phyloP scores from a whole-genome alignment of 1,140 invertebrate genomes.

The Ceratosolen fusciceps region DNA sequence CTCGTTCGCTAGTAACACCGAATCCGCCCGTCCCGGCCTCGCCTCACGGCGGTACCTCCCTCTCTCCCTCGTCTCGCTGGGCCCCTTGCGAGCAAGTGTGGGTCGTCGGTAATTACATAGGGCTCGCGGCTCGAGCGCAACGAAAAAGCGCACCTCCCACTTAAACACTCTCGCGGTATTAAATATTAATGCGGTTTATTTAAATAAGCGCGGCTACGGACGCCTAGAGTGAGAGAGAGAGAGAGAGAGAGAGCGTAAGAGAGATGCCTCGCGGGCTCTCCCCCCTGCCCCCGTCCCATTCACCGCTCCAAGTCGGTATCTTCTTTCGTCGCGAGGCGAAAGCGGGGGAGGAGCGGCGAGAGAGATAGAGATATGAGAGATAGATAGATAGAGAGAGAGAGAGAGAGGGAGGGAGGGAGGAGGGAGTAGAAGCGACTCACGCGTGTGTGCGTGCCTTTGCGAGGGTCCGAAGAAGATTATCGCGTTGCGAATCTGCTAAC shows the following conservation, averaged over 20 bases:
- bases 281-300: too few relatives aligned
- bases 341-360: slow-evolving; percentile 5
- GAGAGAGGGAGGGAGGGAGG: too few relatives aligned
- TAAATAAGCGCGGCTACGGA: slow-evolving; percentile 59
- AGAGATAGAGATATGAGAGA: too few relatives aligned
- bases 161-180: slow-evolving; percentile 61
- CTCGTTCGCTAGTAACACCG: background rate
- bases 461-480: slow-evolving; percentile 41
- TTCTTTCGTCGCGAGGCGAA: slow-evolving; percentile 38
- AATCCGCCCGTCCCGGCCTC: background rate
- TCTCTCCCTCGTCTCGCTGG: slow-evolving; percentile 6
- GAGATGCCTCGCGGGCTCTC: slow-evolving; percentile 25
- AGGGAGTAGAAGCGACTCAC: too few relatives aligned
- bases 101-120: slow-evolving; percentile 62
- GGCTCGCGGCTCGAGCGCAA: slow-evolving; percentile 50
- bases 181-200: slow-evolving; percentile 66
- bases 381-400: too few relatives aligned
- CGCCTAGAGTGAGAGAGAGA: too few relatives aligned
- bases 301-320: too few relatives aligned
- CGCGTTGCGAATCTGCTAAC: slow-evolving; percentile 52
- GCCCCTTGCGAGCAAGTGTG: slow-evolving; percentile 49
- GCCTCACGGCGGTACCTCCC: background rate
- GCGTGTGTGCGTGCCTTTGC: slow-evolving; percentile 4
- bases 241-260: too few relatives aligned
- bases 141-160: slow-evolving; percentile 58